phyloP scores from a whole-genome alignment of 2,797 vertebrate species.

The Ambastaia sidthimunki region DNA sequence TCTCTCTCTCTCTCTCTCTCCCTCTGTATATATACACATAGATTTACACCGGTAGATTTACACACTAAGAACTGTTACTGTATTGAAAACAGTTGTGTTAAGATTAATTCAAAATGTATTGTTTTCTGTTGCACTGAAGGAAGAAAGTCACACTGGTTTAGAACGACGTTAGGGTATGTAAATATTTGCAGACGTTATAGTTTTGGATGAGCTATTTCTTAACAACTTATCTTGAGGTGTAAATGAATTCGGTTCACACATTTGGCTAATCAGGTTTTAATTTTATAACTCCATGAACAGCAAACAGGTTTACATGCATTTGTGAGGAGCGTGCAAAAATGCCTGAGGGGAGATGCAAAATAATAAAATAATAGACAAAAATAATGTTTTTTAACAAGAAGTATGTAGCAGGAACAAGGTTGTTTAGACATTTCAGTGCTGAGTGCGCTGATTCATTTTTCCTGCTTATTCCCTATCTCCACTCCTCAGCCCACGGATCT shows the following conservation, averaged over 20 bases:
- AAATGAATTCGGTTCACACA: slow-evolving; percentile 37
- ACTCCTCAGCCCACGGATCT: slow-evolving; percentile 32
- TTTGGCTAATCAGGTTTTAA: slow-evolving; percentile 41
- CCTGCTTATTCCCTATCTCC: slow-evolving; percentile 29
- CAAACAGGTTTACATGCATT: slow-evolving; percentile 23
- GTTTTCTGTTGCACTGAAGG: neutral
- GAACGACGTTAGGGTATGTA: neutral
- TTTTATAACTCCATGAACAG: slow-evolving; percentile 23
- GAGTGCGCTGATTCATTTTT: slow-evolving; percentile 46
- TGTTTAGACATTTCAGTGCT: slow-evolving; percentile 46
- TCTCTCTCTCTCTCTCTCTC: no score
- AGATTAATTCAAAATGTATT: no score
- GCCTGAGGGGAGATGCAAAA: neutral
- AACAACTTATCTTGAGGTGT: slow-evolving; percentile 31
- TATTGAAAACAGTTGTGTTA: no score
- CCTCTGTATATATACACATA: no score
- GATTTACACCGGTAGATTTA: no score
- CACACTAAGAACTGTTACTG: no score
- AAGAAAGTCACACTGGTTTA: neutral
- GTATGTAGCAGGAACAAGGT: slow-evolving; percentile 43
- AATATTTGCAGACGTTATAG: neutral
- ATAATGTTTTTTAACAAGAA: slow-evolving; percentile 36
- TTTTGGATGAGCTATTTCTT: neutral
- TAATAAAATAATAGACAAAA: slow-evolving; percentile 15
- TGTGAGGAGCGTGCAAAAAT: neutral